phyloP scores from a whole-genome alignment of 2,888 invertebrate species.

The Ectemnius continuus region DNA sequence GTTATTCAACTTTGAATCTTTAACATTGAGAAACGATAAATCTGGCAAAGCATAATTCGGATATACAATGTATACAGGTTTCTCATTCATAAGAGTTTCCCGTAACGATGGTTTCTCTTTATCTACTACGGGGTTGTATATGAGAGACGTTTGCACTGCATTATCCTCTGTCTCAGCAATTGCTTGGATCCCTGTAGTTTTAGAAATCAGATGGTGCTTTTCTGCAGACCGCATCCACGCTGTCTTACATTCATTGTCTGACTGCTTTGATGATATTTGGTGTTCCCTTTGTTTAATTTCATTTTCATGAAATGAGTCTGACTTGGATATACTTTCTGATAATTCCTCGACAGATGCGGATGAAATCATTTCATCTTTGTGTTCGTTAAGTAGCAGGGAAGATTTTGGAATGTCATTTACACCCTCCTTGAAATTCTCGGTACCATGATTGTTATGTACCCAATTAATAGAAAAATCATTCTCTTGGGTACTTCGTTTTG shows the following conservation, averaged over 20 bases:
- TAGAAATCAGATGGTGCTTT: slow-evolving; percentile 59
- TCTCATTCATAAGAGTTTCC: slow-evolving; percentile 76
- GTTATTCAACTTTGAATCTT: slow-evolving; percentile 80
- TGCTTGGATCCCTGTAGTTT: slow-evolving; percentile 70
- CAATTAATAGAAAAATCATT: slow-evolving; percentile 76
- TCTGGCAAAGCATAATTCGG: slow-evolving; percentile 95
- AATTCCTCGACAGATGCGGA: slow-evolving; percentile 79
- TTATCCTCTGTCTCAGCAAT: slow-evolving; percentile 73
- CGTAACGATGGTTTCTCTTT: slow-evolving; percentile 67
- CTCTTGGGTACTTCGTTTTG: slow-evolving; percentile 58
- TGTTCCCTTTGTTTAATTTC: slow-evolving; percentile 39
- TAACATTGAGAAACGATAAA: slow-evolving; percentile 85
- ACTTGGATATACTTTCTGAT: slow-evolving; percentile 77
- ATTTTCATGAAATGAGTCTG: slow-evolving; percentile 67
- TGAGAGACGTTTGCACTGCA: slow-evolving; percentile 73
- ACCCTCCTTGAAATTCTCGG: slow-evolving; percentile 57
- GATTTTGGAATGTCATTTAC: slow-evolving; percentile 63
- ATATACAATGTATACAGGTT: slow-evolving; percentile 93
- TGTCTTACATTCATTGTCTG: slow-evolving; percentile 46
- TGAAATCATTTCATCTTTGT: slow-evolving; percentile 78
- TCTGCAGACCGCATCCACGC: slow-evolving; percentile 48
- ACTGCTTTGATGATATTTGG: slow-evolving; percentile 27
- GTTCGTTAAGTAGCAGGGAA: slow-evolving; percentile 69
- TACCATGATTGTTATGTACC: slow-evolving; percentile 64
- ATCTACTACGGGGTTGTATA: slow-evolving; percentile 67